Percentiles rank a stretch among this genome's conserved stretches.
Conservation (phyloP, 2,113 vertebrate genomes). For the Hiodon alosoides region DNA sequence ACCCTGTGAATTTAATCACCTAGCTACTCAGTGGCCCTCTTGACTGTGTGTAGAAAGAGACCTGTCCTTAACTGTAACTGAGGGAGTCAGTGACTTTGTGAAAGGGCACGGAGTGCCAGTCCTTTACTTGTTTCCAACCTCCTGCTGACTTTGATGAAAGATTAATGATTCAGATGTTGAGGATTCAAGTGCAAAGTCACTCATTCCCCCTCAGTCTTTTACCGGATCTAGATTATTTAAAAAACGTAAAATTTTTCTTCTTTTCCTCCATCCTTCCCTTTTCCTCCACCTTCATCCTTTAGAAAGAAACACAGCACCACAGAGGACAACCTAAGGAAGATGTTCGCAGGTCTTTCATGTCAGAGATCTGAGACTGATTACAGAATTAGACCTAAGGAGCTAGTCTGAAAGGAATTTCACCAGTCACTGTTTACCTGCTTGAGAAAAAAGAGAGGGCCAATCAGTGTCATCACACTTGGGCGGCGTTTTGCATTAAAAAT, state of each 20-base stretch:
- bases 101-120: slow-evolving; percentile 8
- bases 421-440: slow-evolving; percentile 47
- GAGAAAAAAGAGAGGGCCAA: too few species aligned
- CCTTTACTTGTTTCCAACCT: slow-evolving; percentile 20
- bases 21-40: too few species aligned
- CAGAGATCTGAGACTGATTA: slow-evolving; percentile 60
- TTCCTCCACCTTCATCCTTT: slow-evolving; percentile 17
- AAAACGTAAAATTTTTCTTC: slow-evolving; percentile 18
- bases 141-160: slow-evolving; percentile 41
- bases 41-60: background rate
- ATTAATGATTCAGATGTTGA: slow-evolving; percentile 39
- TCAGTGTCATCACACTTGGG: too few species aligned
- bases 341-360: slow-evolving; percentile 58
- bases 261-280: slow-evolving; percentile 23
- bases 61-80: background rate
- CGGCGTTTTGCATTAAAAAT: too few species aligned
- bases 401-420: slow-evolving; percentile 43
- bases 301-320: slow-evolving; percentile 46
- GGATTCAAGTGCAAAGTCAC: slow-evolving; percentile 27
- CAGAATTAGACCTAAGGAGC: slow-evolving; percentile 55
- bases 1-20: too few species aligned
- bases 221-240: slow-evolving; percentile 23
- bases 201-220: slow-evolving; percentile 10
- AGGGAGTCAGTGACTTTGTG: background rate
- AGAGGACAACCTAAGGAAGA: slow-evolving; percentile 51